Percentiles rank a stretch among this genome's conserved stretches.
Evolutionary conservation across 2,888 invertebrate genomes (phyloP).

Genomic region (Cephus runcator): DNA sequence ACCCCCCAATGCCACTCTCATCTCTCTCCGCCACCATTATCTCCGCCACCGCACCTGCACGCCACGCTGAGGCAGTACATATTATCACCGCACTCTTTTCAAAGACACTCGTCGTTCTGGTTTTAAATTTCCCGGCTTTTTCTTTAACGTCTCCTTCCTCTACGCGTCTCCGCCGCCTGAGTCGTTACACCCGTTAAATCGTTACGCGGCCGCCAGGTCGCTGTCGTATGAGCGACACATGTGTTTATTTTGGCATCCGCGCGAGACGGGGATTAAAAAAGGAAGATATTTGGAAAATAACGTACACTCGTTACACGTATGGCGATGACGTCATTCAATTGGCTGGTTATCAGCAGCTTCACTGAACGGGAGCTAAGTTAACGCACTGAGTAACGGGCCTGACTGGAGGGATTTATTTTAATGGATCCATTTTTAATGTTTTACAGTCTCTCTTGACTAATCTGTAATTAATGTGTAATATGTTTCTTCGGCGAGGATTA

Average conservation of each 20-base stretch:
- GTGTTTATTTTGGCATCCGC: slow-evolving; percentile 9
- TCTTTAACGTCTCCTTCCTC: not conserved
- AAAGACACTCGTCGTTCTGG: slow-evolving; percentile 3
- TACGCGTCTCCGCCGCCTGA: not conserved
- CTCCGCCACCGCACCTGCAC: slow-evolving; percentile 44
- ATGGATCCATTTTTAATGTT: not conserved
- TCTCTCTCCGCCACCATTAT: slow-evolving; percentile 47
- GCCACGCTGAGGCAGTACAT: slow-evolving; percentile 50
- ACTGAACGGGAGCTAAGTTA: not conserved
- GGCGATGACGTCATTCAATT: not conserved
- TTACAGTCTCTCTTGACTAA: not conserved
- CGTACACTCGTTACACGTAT: not conserved
- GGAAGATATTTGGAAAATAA: not conserved
- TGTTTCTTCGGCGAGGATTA: not conserved
- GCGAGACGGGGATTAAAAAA: not conserved
- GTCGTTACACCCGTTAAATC: slow-evolving; percentile 28
- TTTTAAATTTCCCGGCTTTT: slow-evolving; percentile 1
- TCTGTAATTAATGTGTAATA: not conserved
- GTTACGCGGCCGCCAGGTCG: slow-evolving; percentile 33
- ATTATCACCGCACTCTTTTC: slow-evolving; percentile 20
- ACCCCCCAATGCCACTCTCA: slow-evolving; percentile 45
- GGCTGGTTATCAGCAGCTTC: not conserved
- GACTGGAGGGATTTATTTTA: not conserved
- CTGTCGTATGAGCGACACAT: slow-evolving; percentile 7
- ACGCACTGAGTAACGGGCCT: not conserved